Evolutionary conservation across 1,140 invertebrate species (phyloP).

Genomic region (Antheraea pernyi): DNA sequence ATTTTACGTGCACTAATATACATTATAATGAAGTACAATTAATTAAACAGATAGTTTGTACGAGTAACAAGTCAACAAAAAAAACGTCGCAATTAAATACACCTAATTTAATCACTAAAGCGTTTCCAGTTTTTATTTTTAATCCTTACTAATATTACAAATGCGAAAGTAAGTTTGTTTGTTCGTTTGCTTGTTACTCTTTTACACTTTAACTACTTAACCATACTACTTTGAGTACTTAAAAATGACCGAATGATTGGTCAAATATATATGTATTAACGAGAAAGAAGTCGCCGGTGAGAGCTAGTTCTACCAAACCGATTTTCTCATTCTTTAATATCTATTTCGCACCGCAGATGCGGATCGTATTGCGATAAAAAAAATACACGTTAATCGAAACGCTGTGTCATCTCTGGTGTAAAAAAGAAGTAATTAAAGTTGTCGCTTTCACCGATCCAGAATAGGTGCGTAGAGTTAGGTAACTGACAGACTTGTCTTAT

Average conservation of each 20-base stretch:
- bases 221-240: too few relatives aligned
- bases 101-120: conserved; percentile 4
- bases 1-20: too few relatives aligned
- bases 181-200: too few relatives aligned
- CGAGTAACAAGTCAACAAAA: conserved; percentile 2
- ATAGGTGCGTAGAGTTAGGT: conserved; percentile 61
- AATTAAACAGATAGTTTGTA: conserved; percentile 11
- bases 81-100: neutral
- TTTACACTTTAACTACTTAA: too few relatives aligned
- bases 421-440: conserved; percentile 69
- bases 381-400: conserved; percentile 40
- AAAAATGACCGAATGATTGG: too few relatives aligned
- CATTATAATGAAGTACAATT: neutral
- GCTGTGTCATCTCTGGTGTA: conserved; percentile 71
- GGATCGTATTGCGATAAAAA: conserved; percentile 32
- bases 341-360: conserved; percentile 40
- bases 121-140: neutral
- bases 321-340: conserved; percentile 41
- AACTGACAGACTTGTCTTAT: conserved; percentile 57
- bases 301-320: conserved; percentile 28
- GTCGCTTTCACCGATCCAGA: conserved; percentile 69
- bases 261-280: too few relatives aligned
- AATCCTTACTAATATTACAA: neutral
- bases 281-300: too few relatives aligned
- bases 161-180: too few relatives aligned